Evolutionary conservation across 1,140 invertebrate genomes (phyloP).

Genomic region (Arctopsyche grandis): DNA sequence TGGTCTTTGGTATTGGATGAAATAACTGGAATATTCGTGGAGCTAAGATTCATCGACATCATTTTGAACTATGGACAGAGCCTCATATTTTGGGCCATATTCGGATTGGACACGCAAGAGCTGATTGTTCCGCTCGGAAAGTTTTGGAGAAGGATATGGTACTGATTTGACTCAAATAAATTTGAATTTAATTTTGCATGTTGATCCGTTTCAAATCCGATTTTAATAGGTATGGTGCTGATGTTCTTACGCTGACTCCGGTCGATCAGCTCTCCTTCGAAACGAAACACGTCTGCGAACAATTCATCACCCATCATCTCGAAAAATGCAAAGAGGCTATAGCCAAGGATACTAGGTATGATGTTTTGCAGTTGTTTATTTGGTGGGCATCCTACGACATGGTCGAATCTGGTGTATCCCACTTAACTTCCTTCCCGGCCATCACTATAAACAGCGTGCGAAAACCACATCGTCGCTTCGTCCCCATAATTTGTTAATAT

Average conservation of each 20-base stretch:
- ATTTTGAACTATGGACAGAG: slow-evolving; percentile 91
- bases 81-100: slow-evolving; percentile 84
- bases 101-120: slow-evolving; percentile 83
- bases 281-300: slow-evolving; percentile 85
- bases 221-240: slow-evolving; percentile 71
- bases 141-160: slow-evolving; percentile 70
- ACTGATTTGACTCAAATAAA: slow-evolving; percentile 19
- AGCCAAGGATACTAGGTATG: slow-evolving; percentile 72
- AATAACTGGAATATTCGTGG: slow-evolving; percentile 88
- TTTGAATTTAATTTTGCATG: not conserved
- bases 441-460: too few relatives aligned
- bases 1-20: slow-evolving; percentile 89
- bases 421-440: too few relatives aligned
- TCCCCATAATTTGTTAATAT: too few relatives aligned
- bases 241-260: slow-evolving; percentile 75
- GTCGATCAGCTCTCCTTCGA: slow-evolving; percentile 80
- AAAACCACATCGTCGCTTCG: too few relatives aligned
- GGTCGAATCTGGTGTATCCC: too few relatives aligned
- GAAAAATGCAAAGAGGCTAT: slow-evolving; percentile 83
- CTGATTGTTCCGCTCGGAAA: slow-evolving; percentile 75
- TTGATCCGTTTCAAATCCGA: too few relatives aligned
- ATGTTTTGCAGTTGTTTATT: not conserved
- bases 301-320: slow-evolving; percentile 87
- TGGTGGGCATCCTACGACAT: too few relatives aligned
- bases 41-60: slow-evolving; percentile 90